These are phyloP conservation scores for Sarcophaga subvicina DNA, from an alignment of 2,888 invertebrate species.

Conservation along the genomic window DNA sequence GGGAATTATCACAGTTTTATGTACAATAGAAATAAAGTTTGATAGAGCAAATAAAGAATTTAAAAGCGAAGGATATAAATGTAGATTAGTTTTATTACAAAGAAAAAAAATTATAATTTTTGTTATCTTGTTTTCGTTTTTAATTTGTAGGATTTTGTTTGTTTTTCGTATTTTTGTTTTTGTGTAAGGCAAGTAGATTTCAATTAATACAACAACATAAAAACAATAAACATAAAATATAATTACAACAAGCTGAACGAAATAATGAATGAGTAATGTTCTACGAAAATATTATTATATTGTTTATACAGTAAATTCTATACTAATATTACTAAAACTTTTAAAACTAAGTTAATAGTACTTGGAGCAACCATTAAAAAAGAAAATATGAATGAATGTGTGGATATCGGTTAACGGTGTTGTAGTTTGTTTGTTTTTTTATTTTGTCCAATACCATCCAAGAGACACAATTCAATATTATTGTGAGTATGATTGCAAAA, in stretches of 20 bases:
- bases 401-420: too few species aligned
- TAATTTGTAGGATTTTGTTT: not conserved
- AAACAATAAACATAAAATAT: constrained; percentile 31
- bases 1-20: constrained; percentile 79
- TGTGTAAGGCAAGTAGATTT: not conserved
- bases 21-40: constrained; percentile 72
- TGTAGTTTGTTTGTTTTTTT: too few species aligned
- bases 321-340: constrained; percentile 41
- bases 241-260: not conserved
- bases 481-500: not conserved
- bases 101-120: too few species aligned
- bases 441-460: not conserved
- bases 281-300: not conserved
- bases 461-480: not conserved
- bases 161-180: constrained; percentile 51
- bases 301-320: constrained; percentile 48
- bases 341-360: constrained; percentile 58
- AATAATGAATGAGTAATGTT: not conserved
- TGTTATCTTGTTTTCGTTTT: not conserved
- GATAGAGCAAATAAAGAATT: too few species aligned
- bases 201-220: constrained; percentile 36
- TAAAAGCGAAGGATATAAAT: too few species aligned
- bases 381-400: not conserved
- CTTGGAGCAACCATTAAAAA: constrained; percentile 35
- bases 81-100: too few species aligned